Evolutionary conservation across 1,140 invertebrate species (phyloP), one percentile per base, ranked within the genome.

Genomic region (Rhyzopertha dominica): DNA sequence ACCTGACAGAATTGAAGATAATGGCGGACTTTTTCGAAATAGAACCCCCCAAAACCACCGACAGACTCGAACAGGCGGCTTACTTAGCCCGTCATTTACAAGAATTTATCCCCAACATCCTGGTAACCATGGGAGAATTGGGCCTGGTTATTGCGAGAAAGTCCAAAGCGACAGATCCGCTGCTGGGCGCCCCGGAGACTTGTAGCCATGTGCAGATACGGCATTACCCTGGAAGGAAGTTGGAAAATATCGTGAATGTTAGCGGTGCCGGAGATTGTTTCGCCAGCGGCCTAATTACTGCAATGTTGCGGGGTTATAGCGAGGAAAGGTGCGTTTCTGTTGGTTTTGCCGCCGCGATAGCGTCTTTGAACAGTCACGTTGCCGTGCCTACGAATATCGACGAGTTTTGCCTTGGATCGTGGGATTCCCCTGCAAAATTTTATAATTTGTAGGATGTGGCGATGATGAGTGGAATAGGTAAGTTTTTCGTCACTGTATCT

Each of bases 261-360:
- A 81, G 77, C 13, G 80, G 80, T 5, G 79, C 80, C 10, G 80
- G 80, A 13, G 80, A 82, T 51, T 79, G 77, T 62, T 78, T 80
- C 53, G 70, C 76, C 12, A 74, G 74, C 49, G 79, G 78, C 5
- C 74, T 79, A 46, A 74, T 81, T 31, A 60, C 70, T 25, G 75
- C 71, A 0, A 59, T 76, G 32, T 52, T 82, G 13, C 53, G 53
- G 13, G 68, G 67, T 4, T 54, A 58, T 23, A 54, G 48, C 12
- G 69, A 81, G 61, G 58, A 69, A 30, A 50, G 62, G 29, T 76
- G 77, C 50, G 60, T 81, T 3, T 65, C 67, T 14, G 56, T 75
- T 4, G 79, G 74, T 2, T 74, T 80, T 56, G 53, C 72, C 23
- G 66, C 74, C 20, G 78, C 80, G 0, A 67, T 69, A 49, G 53